Percentiles rank a stretch among this genome's conserved stretches.
These are phyloP conservation scores for Notarius quadriscutis DNA, from an alignment of 2,113 vertebrate genomes.

Conservation along the genomic window DNA sequence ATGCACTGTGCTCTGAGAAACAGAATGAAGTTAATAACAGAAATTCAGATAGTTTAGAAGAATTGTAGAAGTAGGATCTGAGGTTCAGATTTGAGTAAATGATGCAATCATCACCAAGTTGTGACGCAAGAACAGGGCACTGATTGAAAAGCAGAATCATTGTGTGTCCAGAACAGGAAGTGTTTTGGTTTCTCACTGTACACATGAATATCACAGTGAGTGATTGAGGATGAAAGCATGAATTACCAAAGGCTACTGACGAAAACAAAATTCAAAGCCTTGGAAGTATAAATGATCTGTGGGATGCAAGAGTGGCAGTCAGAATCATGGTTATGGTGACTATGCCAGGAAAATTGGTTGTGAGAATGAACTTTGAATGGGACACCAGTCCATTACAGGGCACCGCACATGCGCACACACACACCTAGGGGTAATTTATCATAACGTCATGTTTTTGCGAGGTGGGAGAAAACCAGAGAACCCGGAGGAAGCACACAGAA, in stretches of 20 bases:
- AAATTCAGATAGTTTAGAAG: background rate
- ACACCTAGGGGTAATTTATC: background rate
- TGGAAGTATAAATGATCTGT: background rate
- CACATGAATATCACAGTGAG: background rate
- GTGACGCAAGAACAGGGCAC: conserved; percentile 16
- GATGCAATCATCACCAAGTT: background rate
- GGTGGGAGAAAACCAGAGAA: background rate
- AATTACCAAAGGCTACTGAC: background rate
- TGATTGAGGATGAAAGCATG: background rate
- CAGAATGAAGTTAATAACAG: background rate
- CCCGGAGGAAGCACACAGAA: background rate
- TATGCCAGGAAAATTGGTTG: background rate
- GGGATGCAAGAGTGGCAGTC: background rate
- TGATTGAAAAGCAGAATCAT: background rate
- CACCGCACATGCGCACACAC: background rate
- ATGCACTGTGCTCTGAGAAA: conserved; percentile 20
- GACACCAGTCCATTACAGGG: background rate
- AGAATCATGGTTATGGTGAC: background rate
- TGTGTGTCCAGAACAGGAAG: background rate
- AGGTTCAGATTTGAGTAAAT: background rate
- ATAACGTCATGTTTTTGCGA: background rate
- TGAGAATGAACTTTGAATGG: background rate
- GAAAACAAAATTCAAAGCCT: background rate
- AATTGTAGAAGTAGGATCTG: too few relatives aligned
- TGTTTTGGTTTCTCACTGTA: background rate